A percentile compares a stretch with the other conserved stretches of the same genome.
phyloP scores from a whole-genome alignment of 1,140 invertebrate genomes.

The Leptoteleia sp. region DNA sequence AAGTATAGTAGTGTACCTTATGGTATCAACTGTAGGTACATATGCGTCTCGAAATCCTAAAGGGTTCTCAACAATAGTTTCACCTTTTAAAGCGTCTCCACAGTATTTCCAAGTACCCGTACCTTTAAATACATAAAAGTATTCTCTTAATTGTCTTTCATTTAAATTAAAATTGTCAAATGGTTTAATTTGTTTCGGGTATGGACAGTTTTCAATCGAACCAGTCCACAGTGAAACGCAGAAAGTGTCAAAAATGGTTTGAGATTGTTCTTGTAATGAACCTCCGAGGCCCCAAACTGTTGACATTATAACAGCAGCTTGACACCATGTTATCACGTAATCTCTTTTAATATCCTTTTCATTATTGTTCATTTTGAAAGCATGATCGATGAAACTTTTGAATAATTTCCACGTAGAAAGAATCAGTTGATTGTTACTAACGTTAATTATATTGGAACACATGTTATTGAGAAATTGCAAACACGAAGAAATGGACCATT shows the following conservation, averaged over 20 bases:
- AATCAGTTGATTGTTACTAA: constrained; percentile 80
- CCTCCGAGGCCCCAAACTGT: constrained; percentile 85
- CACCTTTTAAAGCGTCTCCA: constrained; percentile 79
- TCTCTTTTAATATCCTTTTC: constrained; percentile 70
- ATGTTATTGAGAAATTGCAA: constrained; percentile 79
- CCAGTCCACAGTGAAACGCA: constrained; percentile 77
- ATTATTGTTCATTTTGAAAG: constrained; percentile 67
- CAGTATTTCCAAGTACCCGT: constrained; percentile 82
- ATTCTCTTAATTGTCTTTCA: constrained; percentile 83
- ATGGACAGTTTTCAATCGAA: constrained; percentile 77
- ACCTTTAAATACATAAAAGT: constrained; percentile 82
- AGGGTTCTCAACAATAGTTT: constrained; percentile 71
- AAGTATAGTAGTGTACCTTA: constrained; percentile 81
- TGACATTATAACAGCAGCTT: constrained; percentile 83
- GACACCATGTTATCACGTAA: constrained; percentile 79
- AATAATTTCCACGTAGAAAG: constrained; percentile 82
- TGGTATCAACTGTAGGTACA: constrained; percentile 85
- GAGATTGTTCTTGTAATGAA: constrained; percentile 80
- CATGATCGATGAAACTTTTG: constrained; percentile 82
- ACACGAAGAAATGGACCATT: constrained; percentile 83
- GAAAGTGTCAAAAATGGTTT: constrained; percentile 83
- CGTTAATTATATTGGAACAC: constrained; percentile 78
- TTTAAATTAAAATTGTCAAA: constrained; percentile 82
- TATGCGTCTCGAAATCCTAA: constrained; percentile 82
- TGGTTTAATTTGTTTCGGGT: constrained; percentile 81